Conservation (phyloP, 2,888 invertebrate species). For the Tridacna gigas region DNA sequence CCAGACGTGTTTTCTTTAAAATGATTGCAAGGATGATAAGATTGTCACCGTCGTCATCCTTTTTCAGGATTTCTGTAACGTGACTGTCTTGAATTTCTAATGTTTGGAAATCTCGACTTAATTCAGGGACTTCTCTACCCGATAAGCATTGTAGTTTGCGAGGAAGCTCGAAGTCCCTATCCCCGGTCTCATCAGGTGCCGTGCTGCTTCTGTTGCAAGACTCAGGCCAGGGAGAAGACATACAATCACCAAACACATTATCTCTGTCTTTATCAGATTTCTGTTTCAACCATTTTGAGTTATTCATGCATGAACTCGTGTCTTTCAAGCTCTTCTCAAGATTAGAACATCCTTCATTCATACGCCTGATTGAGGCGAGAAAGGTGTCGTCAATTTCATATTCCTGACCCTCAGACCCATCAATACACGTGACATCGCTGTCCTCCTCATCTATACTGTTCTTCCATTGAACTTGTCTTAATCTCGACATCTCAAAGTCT, state of each 20-base stretch:
- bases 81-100: background rate
- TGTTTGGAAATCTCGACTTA: background rate
- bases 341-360: background rate
- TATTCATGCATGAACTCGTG: background rate
- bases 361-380: background rate
- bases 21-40: slow-evolving; percentile 31
- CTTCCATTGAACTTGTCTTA: background rate
- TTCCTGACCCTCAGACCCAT: background rate
- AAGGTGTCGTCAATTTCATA: background rate
- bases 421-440: background rate
- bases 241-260: too few relatives aligned
- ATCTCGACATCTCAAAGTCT: too few relatives aligned
- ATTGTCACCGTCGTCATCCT: slow-evolving; percentile 46
- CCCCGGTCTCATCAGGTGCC: background rate
- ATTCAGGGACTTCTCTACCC: background rate
- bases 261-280: too few relatives aligned
- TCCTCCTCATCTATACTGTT: background rate
- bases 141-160: background rate
- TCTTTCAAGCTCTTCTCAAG: background rate
- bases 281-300: background rate
- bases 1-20: slow-evolving; percentile 1
- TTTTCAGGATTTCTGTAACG: background rate
- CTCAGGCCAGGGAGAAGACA: background rate
- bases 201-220: background rate
- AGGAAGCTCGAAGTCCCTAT: background rate